Evolutionary conservation across 2,113 vertebrate genomes (phyloP).

Genomic region (Andinoacara biseriatus): DNA sequence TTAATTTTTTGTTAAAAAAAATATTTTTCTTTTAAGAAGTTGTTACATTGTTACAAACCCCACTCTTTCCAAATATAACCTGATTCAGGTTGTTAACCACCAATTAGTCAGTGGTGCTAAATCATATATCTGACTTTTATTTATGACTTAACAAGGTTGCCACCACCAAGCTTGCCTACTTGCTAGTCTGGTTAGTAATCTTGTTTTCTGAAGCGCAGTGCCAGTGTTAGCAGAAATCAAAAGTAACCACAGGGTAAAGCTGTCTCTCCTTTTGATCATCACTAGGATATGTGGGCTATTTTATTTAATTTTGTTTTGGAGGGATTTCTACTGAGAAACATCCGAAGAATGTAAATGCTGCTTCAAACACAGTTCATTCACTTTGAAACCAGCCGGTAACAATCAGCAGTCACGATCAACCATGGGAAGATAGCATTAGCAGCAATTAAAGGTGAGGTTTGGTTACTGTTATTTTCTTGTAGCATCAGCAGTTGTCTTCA

Average conservation of each 20-base stretch:
- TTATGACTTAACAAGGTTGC: not conserved
- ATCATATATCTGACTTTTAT: not conserved
- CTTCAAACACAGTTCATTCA: not conserved
- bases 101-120: not conserved
- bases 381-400: not conserved
- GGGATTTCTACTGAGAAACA: not conserved
- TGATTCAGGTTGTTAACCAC: not conserved
- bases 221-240: not conserved
- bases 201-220: not conserved
- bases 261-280: not conserved
- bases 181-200: not conserved
- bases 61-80: not conserved
- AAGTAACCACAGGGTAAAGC: not conserved
- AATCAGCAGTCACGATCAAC: not conserved
- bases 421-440: not conserved
- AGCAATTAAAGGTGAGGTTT: not conserved
- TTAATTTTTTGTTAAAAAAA: not conserved
- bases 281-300: not conserved
- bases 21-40: not conserved
- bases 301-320: not conserved
- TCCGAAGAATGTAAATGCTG: conserved; percentile 6
- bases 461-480: conserved; percentile 5
- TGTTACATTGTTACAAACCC: not conserved
- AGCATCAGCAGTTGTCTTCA: conserved; percentile 13
- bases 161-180: not conserved